A percentile compares a stretch with the other conserved stretches of the same genome.
Evolutionary conservation across 2,113 vertebrate genomes (phyloP).

Genomic region (Eublepharis macularius): DNA sequence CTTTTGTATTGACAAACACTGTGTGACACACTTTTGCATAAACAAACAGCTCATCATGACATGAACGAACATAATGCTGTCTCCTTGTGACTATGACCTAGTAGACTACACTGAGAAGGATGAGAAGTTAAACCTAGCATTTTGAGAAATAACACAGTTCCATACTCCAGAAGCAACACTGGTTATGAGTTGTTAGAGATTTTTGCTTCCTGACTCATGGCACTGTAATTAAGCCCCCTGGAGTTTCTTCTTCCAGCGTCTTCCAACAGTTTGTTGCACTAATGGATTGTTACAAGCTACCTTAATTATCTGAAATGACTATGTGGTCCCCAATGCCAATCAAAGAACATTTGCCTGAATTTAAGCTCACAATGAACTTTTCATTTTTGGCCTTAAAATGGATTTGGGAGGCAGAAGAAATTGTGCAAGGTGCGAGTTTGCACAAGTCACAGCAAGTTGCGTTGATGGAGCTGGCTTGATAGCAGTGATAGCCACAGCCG

Average conservation of each 20-base stretch:
- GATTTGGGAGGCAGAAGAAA: neutral
- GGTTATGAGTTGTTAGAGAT: neutral
- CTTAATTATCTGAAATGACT: conserved; percentile 12
- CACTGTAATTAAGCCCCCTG: neutral
- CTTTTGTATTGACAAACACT: no score
- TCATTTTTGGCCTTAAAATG: neutral
- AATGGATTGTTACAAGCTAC: conserved; percentile 13
- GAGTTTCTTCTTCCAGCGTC: neutral
- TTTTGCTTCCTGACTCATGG: neutral
- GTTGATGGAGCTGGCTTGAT: neutral
- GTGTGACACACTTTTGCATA: no score
- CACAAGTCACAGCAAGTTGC: neutral
- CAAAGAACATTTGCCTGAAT: neutral
- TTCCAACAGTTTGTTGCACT: neutral
- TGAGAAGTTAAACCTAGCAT: neutral
- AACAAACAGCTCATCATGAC: no score
- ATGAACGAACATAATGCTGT: no score
- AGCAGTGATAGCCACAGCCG: neutral
- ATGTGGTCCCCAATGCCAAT: conserved; percentile 5
- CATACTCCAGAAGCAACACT: neutral
- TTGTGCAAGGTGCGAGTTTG: neutral
- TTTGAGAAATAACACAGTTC: neutral
- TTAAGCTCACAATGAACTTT: neutral
- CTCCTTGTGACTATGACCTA: no score
- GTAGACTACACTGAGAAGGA: neutral